Evolutionary conservation across 2,888 invertebrate genomes (phyloP).

Genomic region (Drymonia ruficornis): DNA sequence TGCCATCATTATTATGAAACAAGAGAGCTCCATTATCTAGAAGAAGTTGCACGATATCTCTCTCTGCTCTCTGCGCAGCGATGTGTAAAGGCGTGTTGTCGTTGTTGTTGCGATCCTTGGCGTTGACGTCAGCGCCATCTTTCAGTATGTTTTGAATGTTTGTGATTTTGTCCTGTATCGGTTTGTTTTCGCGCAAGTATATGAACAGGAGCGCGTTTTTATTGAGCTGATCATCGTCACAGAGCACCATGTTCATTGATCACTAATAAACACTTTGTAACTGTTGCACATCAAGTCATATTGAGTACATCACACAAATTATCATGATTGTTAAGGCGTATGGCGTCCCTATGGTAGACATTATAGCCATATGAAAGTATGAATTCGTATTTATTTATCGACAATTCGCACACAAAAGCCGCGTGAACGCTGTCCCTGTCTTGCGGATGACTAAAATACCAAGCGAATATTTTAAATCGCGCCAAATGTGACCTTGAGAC

Average conservation of each 20-base stretch:
- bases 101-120: conserved; percentile 27
- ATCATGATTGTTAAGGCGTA: neutral
- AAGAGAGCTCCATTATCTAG: conserved; percentile 22
- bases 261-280: neutral
- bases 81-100: conserved; percentile 36
- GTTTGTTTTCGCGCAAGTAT: conserved; percentile 28
- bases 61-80: conserved; percentile 28
- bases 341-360: too few relatives aligned
- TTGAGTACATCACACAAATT: neutral
- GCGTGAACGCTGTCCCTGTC: neutral
- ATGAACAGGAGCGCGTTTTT: conserved; percentile 31
- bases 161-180: conserved; percentile 22
- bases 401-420: neutral
- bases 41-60: conserved; percentile 27
- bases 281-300: neutral
- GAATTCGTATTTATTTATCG: neutral
- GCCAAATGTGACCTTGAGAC: conserved; percentile 1
- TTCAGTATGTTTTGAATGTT: conserved; percentile 25
- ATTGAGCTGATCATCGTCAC: conserved; percentile 21
- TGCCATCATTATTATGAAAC: conserved; percentile 15
- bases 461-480: conserved; percentile 1
- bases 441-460: neutral
- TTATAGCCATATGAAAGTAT: neutral
- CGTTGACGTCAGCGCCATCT: conserved; percentile 34
- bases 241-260: conserved; percentile 6